Conservation (phyloP, 1,140 invertebrate genomes). For the Microplitis demolitor region DNA sequence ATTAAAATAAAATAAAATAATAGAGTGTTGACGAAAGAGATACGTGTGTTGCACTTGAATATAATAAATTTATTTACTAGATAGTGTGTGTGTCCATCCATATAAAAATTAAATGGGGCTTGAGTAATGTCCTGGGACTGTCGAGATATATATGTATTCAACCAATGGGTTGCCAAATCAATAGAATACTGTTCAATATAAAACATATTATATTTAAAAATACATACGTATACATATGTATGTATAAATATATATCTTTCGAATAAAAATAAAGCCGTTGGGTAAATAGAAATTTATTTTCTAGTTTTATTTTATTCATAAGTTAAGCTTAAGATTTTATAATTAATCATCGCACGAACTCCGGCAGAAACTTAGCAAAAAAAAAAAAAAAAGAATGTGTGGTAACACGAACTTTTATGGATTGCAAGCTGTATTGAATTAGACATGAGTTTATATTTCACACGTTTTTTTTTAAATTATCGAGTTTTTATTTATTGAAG, state of each 20-base stretch:
- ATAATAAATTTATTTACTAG: neutral
- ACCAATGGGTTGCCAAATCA: neutral
- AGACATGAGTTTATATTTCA: no score
- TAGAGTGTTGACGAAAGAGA: neutral
- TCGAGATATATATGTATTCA: neutral
- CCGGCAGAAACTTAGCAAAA: no score
- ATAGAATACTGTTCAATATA: slow-evolving; percentile 15
- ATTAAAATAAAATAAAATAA: no score
- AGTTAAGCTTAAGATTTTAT: no score
- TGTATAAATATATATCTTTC: slow-evolving; percentile 2
- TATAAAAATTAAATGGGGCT: neutral
- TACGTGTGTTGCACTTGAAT: slow-evolving; percentile 1
- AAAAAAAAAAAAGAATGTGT: no score
- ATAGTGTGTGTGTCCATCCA: slow-evolving; percentile 14
- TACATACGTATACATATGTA: slow-evolving; percentile 15
- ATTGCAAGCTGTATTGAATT: no score
- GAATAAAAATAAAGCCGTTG: slow-evolving; percentile 13
- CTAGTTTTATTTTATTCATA: neutral
- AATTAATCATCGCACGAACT: no score
- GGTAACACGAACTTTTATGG: no score
- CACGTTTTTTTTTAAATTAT: no score
- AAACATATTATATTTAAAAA: neutral
- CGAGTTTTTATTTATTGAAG: no score
- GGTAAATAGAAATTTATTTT: neutral
- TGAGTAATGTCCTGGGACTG: neutral